These are phyloP conservation scores for Axinella damicornis DNA, from an alignment of 37 sponge, comb jelly and placozoan species.

Conservation along the genomic window DNA sequence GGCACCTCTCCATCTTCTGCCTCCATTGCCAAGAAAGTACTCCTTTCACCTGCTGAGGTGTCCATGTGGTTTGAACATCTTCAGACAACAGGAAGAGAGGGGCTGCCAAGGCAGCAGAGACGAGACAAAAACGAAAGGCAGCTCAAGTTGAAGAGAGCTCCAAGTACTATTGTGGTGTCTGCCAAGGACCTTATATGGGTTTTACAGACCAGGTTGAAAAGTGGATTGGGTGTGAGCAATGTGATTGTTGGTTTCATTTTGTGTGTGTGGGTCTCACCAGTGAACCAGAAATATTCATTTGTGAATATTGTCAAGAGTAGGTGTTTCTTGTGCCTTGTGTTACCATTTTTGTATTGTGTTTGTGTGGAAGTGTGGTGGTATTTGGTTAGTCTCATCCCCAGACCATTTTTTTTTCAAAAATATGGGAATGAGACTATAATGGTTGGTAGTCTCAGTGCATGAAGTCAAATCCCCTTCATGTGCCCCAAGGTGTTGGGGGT, in stretches of 20 bases:
- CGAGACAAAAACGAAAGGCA: background rate
- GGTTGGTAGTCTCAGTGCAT: too few relatives aligned
- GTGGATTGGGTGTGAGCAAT: background rate
- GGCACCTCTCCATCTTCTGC: background rate
- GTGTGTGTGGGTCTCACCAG: background rate
- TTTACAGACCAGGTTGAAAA: background rate
- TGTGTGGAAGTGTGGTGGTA: too few relatives aligned
- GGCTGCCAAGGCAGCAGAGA: background rate
- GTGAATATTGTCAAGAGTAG: too few relatives aligned
- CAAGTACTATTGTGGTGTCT: background rate
- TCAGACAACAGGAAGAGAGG: background rate
- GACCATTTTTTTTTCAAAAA: too few relatives aligned
- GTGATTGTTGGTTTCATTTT: background rate
- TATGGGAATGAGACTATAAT: too few relatives aligned
- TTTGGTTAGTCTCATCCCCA: too few relatives aligned
- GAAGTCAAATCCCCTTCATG: too few relatives aligned
- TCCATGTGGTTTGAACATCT: background rate
- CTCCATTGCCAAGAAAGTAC: background rate
- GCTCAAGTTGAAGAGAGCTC: background rate
- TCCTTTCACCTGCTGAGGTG: background rate
- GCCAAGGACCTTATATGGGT: background rate
- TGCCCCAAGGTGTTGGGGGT: too few relatives aligned
- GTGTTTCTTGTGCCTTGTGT: too few relatives aligned
- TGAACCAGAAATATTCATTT: background rate
- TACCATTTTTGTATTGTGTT: too few relatives aligned